phyloP scores from a whole-genome alignment of 2,888 invertebrate species.

The Allolobophora icterica region DNA sequence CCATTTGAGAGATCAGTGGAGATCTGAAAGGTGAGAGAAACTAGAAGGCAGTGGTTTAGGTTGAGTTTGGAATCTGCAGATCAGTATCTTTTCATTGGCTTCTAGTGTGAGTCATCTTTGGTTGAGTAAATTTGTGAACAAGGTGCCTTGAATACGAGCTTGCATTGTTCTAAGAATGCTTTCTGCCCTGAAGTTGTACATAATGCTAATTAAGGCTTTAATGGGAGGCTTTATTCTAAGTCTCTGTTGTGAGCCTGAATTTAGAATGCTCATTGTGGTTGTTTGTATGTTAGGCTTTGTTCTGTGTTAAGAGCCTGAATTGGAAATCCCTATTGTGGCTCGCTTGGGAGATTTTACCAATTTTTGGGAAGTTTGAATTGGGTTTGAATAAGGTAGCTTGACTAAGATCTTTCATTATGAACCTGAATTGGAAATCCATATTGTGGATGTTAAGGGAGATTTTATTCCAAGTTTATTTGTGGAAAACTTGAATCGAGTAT shows the following conservation, averaged over 20 bases:
- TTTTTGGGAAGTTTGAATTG: background rate
- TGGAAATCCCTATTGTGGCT: background rate
- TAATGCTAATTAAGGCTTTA: background rate
- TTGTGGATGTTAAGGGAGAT: no score
- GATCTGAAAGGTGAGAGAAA: no score
- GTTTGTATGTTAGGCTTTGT: background rate
- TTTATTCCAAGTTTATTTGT: no score
- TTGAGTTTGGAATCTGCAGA: no score
- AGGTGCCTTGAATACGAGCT: background rate
- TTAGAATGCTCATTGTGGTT: background rate
- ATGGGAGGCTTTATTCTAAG: background rate
- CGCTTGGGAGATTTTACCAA: background rate
- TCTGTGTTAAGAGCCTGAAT: background rate
- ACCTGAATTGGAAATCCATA: no score
- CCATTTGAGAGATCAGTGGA: no score
- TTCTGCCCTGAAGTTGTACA: background rate
- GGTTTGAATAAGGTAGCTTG: background rate
- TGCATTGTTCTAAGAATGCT: background rate
- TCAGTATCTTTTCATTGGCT: no score
- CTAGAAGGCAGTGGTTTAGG: no score
- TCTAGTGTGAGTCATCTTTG: no score
- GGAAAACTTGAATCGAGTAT: no score
- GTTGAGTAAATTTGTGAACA: background rate
- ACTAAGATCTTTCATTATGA: background rate
- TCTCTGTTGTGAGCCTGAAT: background rate